Evolutionary conservation across 2,113 vertebrate genomes (phyloP), one percentile per base, ranked within the genome.

Genomic region (Saiga tatarica): DNA sequence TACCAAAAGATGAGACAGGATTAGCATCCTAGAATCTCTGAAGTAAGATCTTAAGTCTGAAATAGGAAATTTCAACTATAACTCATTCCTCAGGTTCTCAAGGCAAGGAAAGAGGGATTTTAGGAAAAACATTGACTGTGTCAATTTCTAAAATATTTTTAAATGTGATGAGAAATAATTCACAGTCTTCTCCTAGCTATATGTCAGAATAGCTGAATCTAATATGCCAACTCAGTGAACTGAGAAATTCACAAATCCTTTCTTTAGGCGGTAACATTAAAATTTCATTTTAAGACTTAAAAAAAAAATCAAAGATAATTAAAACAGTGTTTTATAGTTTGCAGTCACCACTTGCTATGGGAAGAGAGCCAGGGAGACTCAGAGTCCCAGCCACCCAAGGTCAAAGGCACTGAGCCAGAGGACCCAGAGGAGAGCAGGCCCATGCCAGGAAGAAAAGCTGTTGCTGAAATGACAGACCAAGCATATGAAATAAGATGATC

Each of bases 311-410:
- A 26, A 83, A 83, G n/a, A 25, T n/a, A 76, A 91, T 52, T 88
- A 71, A 55, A 93, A 62, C 76, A 78, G n/a, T 87, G 42, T 82
- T 74, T 89, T 91, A 25, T 78, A 86, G 93, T 89, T 97, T 92
- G 78, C 47, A 93, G 28, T 83, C 91, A 71, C 67, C 45, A 50
- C 86, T 97, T 87, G 78, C 57, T 89, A 10, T 95, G 96, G 97
- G 97, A 98, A 94, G 60, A 52, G 36, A 97, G 97, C 98, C 98
- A 98, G 97, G 88, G 83, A 93, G 25, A 93, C 97, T 98, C 97
- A 98, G 60, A 96, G 71, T 33, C 62, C 33, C 88, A 86, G 39
- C 98, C 98, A 98, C 98, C 98, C 98, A 97, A 97, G 94, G 98
- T 97, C 95, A 95, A 33, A 83, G 98, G 97, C 98, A 93, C 52